Percentiles rank a stretch among this genome's conserved stretches.
These are phyloP conservation scores for Leptosomus discolor DNA, from an alignment of 2,113 vertebrate genomes.

Conservation along the genomic window DNA sequence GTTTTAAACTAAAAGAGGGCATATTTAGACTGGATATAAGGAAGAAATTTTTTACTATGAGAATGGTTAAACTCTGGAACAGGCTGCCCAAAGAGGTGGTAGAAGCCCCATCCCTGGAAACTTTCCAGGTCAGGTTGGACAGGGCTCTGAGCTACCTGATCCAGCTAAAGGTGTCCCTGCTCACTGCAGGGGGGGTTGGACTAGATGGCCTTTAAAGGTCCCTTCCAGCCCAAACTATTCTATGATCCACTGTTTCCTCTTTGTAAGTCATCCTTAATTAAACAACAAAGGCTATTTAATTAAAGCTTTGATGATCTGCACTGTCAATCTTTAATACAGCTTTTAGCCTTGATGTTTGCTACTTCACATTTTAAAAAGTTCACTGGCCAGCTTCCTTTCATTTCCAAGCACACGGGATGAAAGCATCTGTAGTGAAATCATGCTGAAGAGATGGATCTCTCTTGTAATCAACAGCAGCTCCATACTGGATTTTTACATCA, in stretches of 20 bases:
- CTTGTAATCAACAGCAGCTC: background rate
- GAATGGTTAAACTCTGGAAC: too few relatives aligned
- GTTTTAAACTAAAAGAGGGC: too few relatives aligned
- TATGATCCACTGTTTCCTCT: background rate
- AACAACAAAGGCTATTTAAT: background rate
- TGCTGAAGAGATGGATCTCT: background rate
- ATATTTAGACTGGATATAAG: too few relatives aligned
- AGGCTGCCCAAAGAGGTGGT: too few relatives aligned
- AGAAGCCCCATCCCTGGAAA: too few relatives aligned
- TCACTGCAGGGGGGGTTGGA: too few relatives aligned
- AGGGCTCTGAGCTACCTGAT: too few relatives aligned
- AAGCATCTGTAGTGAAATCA: background rate
- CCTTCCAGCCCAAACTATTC: too few relatives aligned
- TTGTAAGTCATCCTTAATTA: background rate
- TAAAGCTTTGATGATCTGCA: background rate
- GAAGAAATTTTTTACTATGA: too few relatives aligned
- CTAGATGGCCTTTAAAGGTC: too few relatives aligned
- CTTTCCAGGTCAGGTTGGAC: too few relatives aligned
- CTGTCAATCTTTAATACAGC: background rate
- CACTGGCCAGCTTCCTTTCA: background rate
- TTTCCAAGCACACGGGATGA: background rate
- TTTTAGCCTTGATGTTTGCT: background rate
- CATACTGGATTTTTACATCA: background rate
- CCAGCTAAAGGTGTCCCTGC: too few relatives aligned
- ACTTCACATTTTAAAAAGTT: background rate